Base-by-base conservation (phyloP, 2,888 invertebrate species). In the Chrysotoxum bicinctum region DNA sequence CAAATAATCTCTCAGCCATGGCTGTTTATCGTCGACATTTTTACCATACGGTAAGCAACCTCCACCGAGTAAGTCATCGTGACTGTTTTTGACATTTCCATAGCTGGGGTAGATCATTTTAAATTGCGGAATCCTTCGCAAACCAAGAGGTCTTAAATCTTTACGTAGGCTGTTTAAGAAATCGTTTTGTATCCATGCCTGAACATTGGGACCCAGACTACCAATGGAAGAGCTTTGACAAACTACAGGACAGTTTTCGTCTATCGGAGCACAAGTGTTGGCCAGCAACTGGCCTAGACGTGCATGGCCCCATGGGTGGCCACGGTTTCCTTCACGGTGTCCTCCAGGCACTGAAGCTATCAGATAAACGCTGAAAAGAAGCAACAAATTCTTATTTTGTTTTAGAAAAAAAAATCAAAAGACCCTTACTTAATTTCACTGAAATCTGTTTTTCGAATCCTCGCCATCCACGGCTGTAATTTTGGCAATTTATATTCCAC, bases 191-290 rank as follows among this genome's bases (percentile, higher is more conserved):
- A 98, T 92, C 98, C 98, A 98, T 50, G 93, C 91, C 9, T 93
- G 92, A 0, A 95, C 92, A 64, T 93, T 94, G 12, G 95, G 93
- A 1, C 98, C 98, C 66, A 97, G 93, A 83, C 96, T 96, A 26
- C 98, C 99, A 48, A 99, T 95, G 87, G 98, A 98, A 35, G 98
- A 98, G 73, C 97, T 96, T 92, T 99, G 98, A 0, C 96, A 96
- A 3, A 98, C 91, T 0, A 98, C 92, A 0, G 95, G 94, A 94
- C 96, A 96, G 10, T 92, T 92, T 88, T 94, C 93, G 1, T 90
- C 90, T 0, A 93, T 88, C 0, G 94, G 92, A 0, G 93, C 89
- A 95, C 95, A 90, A 14, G 21, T 97, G 94, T 81, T 95, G 4
- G 94, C 93, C 10, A 98, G 91, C 45, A 96, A 89, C 5, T 93